These are phyloP conservation scores for Eurypyga helias DNA, from an alignment of 2,113 vertebrate genomes.

Conservation along the genomic window DNA sequence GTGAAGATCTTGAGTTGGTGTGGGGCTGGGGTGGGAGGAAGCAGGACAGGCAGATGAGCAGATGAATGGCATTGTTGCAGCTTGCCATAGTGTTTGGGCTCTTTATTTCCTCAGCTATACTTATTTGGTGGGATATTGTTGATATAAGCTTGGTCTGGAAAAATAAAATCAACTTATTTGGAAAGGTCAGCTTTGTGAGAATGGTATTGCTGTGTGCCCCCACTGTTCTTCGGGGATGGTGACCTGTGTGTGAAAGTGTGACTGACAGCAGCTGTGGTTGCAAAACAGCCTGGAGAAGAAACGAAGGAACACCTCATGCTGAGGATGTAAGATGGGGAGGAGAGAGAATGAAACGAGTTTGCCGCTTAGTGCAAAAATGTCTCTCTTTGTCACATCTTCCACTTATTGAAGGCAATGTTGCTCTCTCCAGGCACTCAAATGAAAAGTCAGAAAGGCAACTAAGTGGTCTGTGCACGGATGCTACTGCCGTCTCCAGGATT, in stretches of 20 bases:
- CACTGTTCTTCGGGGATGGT: not conserved
- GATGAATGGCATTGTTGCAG: conserved; percentile 16
- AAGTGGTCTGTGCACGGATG: not conserved
- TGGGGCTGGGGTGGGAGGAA: conserved; percentile 30
- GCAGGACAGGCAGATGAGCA: conserved; percentile 35
- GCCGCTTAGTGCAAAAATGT: not conserved
- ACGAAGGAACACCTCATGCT: not conserved
- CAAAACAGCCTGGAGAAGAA: not conserved
- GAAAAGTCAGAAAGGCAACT: not conserved
- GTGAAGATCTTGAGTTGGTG: conserved; percentile 21
- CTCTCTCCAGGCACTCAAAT: not conserved
- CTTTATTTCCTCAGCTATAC: not conserved
- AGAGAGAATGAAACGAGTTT: not conserved
- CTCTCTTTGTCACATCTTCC: not conserved
- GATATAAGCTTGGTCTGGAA: not conserved
- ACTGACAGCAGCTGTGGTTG: not conserved
- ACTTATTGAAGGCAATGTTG: not conserved
- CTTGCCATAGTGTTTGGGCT: conserved; percentile 9
- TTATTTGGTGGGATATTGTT: not conserved
- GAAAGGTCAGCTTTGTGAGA: not conserved
- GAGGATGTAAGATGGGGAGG: not conserved
- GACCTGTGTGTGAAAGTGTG: not conserved
- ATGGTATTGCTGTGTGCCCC: not conserved
- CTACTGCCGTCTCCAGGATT: not conserved
- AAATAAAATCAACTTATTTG: not conserved